Evolutionary conservation across 2,888 invertebrate species (phyloP), one percentile per base, ranked within the genome.

Genomic region (Andrena bucephala): DNA sequence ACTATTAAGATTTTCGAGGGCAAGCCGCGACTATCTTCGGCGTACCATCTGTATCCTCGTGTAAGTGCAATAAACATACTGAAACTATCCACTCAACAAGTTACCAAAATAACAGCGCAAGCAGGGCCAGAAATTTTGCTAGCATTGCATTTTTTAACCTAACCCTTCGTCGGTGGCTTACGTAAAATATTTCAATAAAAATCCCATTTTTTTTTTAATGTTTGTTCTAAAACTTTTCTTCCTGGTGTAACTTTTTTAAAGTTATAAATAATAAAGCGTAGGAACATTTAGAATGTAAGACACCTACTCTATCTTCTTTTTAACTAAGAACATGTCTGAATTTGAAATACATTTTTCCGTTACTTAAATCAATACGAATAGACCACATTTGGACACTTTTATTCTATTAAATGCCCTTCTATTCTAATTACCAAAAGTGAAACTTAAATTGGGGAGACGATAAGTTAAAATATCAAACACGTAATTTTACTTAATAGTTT

Each of bases 21-120:
- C 60, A 65, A 59, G 33, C 42, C 13, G 31, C n/a, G 52, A 48
- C 59, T 66, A 69, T 68, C 65, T 70, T 60, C 29, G 31, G 69
- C 54, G 59, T 67, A 67, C 75, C 81, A 81, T 81, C 66, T 82
- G 70, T 54, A 74, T 54, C 59, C 48, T 66, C 33, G 60, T 62
- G 8, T 48, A 69, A 74, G 74, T 54, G 70, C 66, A 82, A 82
- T 74, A 81, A 82, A 82, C 66, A 66, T 20, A 70, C 27, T 33
- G 31, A 65, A 74, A 74, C 74, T 81, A 70, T 66, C 81, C 69
- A 69, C 69, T 81, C 81, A 59, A 72, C 62, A 50, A 27, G 59
- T 27, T 69, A 82, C 81, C 74, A 60, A 82, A 82, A 82, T 82
- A 82, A 82, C 81, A 74, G 48, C 52, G 59, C 50, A 60, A 80